phyloP scores from a whole-genome alignment of 2,113 vertebrate genomes.

The Fukomys damarensis region DNA sequence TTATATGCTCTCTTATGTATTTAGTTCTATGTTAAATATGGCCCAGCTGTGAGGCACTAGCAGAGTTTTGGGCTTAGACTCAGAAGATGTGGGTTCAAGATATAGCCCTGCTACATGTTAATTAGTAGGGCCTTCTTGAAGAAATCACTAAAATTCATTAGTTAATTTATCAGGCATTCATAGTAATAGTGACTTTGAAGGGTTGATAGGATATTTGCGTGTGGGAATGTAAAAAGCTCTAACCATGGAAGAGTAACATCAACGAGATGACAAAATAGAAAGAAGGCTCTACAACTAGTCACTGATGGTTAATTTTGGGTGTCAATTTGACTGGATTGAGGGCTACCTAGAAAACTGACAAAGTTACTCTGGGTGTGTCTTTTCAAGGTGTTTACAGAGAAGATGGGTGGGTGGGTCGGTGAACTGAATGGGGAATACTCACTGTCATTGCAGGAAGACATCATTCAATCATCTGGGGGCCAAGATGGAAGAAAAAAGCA shows the following conservation, averaged over 20 bases:
- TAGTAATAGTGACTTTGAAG: conserved; percentile 12
- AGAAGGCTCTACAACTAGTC: background rate
- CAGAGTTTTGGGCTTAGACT: background rate
- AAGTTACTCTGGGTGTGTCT: background rate
- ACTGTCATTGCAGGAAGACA: background rate
- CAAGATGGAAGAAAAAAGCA: background rate
- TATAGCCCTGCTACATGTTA: background rate
- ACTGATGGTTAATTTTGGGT: background rate
- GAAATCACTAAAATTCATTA: background rate
- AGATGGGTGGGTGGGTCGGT: background rate
- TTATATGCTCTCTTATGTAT: background rate
- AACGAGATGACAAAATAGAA: background rate
- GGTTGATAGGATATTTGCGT: background rate
- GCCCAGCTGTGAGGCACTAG: background rate
- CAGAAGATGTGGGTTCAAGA: background rate
- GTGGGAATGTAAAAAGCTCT: background rate
- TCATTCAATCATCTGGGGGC: background rate
- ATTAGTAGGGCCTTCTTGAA: background rate
- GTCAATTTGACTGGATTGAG: background rate
- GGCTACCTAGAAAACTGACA: background rate
- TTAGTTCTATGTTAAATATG: background rate
- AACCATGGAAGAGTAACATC: background rate
- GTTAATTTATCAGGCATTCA: conserved; percentile 5
- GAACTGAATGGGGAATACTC: background rate
- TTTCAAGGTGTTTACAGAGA: background rate